Evolutionary conservation across 2,888 invertebrate genomes (phyloP).

Genomic region (Ceriagrion tenellum): DNA sequence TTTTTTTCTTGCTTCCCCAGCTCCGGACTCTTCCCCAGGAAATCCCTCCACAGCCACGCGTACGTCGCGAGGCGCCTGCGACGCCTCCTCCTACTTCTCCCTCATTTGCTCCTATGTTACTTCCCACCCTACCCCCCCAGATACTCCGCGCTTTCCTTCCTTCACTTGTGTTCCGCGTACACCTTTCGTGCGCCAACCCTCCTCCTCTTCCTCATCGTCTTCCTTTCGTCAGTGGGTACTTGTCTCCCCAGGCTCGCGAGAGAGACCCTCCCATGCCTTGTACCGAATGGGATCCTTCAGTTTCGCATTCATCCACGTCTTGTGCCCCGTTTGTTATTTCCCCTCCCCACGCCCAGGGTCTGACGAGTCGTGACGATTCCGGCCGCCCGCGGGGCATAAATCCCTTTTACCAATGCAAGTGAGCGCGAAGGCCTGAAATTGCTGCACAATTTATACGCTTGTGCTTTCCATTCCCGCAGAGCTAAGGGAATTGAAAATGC

Average conservation of each 20-base stretch:
- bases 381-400: neutral
- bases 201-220: neutral
- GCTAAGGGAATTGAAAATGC: neutral
- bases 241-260: neutral
- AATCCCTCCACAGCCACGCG: neutral
- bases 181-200: neutral
- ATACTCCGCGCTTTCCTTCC: neutral
- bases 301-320: neutral
- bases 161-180: neutral
- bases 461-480: neutral
- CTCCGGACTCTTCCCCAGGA: neutral
- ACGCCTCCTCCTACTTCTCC: neutral
- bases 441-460: neutral
- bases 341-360: neutral
- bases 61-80: neutral
- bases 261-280: constrained; percentile 21
- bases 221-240: neutral
- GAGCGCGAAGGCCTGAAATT: neutral
- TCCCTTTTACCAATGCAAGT: neutral
- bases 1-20: neutral
- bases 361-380: neutral
- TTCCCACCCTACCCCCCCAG: too few species aligned
- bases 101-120: neutral
- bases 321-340: neutral
- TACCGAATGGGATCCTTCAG: neutral